Evolutionary conservation across 2,888 invertebrate genomes (phyloP).

Genomic region (Syrista parreyssii): DNA sequence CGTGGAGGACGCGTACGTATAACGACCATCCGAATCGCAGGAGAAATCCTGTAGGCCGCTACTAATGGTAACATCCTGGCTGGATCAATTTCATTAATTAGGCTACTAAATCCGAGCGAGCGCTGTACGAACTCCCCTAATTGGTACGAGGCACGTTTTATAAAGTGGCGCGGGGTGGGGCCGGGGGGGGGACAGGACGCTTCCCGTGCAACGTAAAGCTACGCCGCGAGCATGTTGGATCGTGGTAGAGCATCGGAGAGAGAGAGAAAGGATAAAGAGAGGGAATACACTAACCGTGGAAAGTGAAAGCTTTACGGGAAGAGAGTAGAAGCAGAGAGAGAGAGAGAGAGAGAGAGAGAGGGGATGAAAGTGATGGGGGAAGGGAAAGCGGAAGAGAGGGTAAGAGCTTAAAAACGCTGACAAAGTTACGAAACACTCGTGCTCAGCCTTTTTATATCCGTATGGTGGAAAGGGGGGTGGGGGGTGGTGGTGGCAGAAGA

Average conservation of each 20-base stretch:
- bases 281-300: not conserved
- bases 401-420: slow-evolving; percentile 58
- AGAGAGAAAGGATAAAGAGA: slow-evolving; percentile 3
- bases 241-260: not conserved
- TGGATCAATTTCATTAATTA: slow-evolving; percentile 62
- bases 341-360: not conserved
- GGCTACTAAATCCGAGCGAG: slow-evolving; percentile 55
- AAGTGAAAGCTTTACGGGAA: slow-evolving; percentile 15
- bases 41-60: slow-evolving; percentile 28
- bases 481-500: slow-evolving; percentile 4
- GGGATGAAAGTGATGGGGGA: slow-evolving; percentile 7
- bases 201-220: not conserved
- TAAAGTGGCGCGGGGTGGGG: slow-evolving; percentile 30
- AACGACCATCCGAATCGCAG: slow-evolving; percentile 25
- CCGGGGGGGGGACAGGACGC: not conserved
- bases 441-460: slow-evolving; percentile 47
- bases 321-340: not conserved
- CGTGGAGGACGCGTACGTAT: slow-evolving; percentile 9
- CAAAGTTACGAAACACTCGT: slow-evolving; percentile 60
- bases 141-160: slow-evolving; percentile 54
- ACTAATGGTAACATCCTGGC: slow-evolving; percentile 42
- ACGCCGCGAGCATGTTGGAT: not conserved
- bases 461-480: slow-evolving; percentile 28
- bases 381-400: slow-evolving; percentile 21
- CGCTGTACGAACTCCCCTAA: slow-evolving; percentile 50